A percentile compares a stretch with the other conserved stretches of the same genome.
These are phyloP conservation scores for Eupithecia centaureata DNA, from an alignment of 2,888 invertebrate genomes.

Conservation along the genomic window DNA sequence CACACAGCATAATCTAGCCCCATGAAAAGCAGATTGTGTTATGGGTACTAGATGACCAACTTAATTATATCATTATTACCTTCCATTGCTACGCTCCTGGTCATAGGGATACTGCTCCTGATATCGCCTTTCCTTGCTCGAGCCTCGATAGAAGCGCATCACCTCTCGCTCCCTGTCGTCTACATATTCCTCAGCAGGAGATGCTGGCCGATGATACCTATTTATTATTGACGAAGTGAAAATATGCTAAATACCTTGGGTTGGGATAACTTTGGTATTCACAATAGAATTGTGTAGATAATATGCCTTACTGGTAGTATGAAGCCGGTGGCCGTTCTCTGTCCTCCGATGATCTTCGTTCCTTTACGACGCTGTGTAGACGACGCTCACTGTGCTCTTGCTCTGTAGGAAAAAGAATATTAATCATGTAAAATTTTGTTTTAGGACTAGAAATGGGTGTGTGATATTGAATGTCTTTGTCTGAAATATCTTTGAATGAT, in stretches of 20 bases:
- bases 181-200: conserved; percentile 62
- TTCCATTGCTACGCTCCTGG: conserved; percentile 60
- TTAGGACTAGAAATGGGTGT: background rate
- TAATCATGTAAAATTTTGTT: background rate
- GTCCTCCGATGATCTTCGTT: conserved; percentile 67
- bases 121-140: conserved; percentile 69
- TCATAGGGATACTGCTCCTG: conserved; percentile 66
- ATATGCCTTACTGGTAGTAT: conserved; percentile 74
- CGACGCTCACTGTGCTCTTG: conserved; percentile 61
- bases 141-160: conserved; percentile 75
- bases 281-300: background rate
- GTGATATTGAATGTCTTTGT: too few species aligned
- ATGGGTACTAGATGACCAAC: too few species aligned
- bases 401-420: conserved; percentile 43
- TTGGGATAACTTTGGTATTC: background rate
- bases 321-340: conserved; percentile 67
- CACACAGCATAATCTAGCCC: too few species aligned
- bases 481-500: too few species aligned
- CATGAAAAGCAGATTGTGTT: too few species aligned
- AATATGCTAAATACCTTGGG: conserved; percentile 7
- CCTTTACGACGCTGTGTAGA: conserved; percentile 76
- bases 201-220: conserved; percentile 67
- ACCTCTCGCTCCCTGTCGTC: conserved; percentile 71
- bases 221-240: conserved; percentile 44
- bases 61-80: conserved; percentile 51